Conservation (phyloP, 2,113 vertebrate species). For the Gobio gobio region DNA sequence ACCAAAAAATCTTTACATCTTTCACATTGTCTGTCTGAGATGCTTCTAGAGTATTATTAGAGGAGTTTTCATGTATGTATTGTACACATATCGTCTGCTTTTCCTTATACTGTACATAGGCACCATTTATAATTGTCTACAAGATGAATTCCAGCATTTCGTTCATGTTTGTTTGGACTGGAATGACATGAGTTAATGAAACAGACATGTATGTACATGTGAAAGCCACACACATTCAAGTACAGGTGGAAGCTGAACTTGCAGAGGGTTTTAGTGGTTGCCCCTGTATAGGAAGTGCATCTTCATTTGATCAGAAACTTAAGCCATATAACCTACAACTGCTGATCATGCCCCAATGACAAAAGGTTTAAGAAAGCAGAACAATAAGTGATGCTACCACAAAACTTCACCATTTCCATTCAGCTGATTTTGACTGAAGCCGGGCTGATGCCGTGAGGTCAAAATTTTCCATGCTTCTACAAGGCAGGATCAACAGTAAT, state of each 20-base stretch:
- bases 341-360: no score
- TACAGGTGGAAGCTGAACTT: not conserved
- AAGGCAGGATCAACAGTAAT: not conserved
- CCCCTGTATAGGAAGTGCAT: not conserved
- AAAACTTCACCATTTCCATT: slow-evolving; percentile 13
- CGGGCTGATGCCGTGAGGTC: not conserved
- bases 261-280: not conserved
- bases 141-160: not conserved
- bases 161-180: not conserved
- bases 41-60: no score
- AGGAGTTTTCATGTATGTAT: no score
- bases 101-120: no score
- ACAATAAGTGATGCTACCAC: not conserved
- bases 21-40: no score
- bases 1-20: no score
- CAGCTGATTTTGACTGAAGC: slow-evolving; percentile 28
- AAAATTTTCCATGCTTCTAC: slow-evolving; percentile 16
- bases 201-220: not conserved
- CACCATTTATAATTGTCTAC: no score
- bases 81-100: no score
- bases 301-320: not conserved
- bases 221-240: not conserved
- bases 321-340: not conserved
- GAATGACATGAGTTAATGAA: not conserved
- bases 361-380: not conserved